Conservation (phyloP, 30 jellyfish, hydroid and myxozoan genomes). For the Cassiopea andromeda region DNA sequence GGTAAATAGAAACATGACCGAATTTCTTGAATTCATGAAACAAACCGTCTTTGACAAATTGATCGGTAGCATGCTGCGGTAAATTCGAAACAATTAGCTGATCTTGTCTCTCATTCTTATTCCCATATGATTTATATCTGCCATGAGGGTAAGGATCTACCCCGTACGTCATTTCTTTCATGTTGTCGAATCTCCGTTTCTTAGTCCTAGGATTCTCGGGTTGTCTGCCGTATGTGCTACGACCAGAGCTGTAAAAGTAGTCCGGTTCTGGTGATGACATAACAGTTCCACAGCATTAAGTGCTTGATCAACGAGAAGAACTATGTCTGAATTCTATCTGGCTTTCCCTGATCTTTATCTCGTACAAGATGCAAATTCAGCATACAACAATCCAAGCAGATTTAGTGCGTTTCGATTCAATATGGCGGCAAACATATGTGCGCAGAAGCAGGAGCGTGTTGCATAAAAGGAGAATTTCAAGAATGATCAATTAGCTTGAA, state of each 20-base stretch:
- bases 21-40: conserved; percentile 85
- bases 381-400: background rate
- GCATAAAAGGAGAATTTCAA: conserved; percentile 40
- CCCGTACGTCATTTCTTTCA: conserved; percentile 79
- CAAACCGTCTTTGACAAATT: conserved; percentile 80
- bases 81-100: conserved; percentile 85
- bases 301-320: background rate
- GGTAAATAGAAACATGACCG: conserved; percentile 87
- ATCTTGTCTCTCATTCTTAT: conserved; percentile 49
- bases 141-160: conserved; percentile 74
- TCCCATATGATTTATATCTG: conserved; percentile 64
- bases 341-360: background rate
- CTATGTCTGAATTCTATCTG: background rate
- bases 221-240: conserved; percentile 88
- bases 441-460: conserved; percentile 60
- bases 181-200: conserved; percentile 61
- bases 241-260: conserved; percentile 70
- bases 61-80: conserved; percentile 84
- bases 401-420: conserved; percentile 34
- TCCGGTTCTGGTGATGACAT: conserved; percentile 99
- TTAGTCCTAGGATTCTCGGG: conserved; percentile 71
- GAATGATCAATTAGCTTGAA: conserved; percentile 26
- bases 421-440: conserved; percentile 65
- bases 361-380: background rate
- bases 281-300: conserved; percentile 56